Conservation (phyloP, 23 tunicate genomes). For the Oikopleura dioica region DNA sequence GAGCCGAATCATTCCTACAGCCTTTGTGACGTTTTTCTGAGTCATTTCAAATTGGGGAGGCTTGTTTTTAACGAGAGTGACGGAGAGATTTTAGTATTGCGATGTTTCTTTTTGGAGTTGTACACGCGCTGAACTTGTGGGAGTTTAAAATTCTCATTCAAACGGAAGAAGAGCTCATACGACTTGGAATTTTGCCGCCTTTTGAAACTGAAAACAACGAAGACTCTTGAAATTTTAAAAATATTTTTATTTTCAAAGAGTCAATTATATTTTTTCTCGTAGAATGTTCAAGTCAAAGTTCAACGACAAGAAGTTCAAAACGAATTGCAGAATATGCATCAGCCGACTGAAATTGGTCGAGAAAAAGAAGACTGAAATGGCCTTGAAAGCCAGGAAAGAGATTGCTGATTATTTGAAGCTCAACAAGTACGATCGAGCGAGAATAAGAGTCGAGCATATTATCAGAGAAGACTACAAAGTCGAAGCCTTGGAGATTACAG, state of each 20-base stretch:
- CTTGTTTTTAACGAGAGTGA: too few relatives aligned
- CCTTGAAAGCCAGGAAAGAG: slow-evolving; percentile 48
- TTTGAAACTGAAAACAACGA: background rate
- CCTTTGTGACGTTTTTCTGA: too few relatives aligned
- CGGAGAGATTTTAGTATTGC: too few relatives aligned
- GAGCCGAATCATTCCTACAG: too few relatives aligned
- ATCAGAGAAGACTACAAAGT: slow-evolving; percentile 77
- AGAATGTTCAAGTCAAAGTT: slow-evolving; percentile 55
- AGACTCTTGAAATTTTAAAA: slow-evolving; percentile 9
- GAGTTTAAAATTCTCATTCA: background rate
- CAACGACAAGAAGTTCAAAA: slow-evolving; percentile 62
- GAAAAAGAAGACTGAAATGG: slow-evolving; percentile 74
- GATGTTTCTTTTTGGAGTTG: background rate
- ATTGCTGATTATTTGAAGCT: slow-evolving; percentile 64
- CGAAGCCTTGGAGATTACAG: slow-evolving; percentile 69
- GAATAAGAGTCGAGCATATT: slow-evolving; percentile 71
- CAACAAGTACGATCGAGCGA: slow-evolving; percentile 17
- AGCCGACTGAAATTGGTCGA: slow-evolving; percentile 58
- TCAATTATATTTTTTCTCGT: background rate
- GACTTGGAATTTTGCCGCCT: background rate
- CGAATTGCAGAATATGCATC: slow-evolving; percentile 37
- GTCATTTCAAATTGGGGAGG: too few relatives aligned
- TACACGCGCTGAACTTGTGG: background rate
- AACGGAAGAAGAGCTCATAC: background rate
- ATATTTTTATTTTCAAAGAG: too few relatives aligned